Conservation (phyloP, 2,113 vertebrate genomes). For the Elephas maximus region DNA sequence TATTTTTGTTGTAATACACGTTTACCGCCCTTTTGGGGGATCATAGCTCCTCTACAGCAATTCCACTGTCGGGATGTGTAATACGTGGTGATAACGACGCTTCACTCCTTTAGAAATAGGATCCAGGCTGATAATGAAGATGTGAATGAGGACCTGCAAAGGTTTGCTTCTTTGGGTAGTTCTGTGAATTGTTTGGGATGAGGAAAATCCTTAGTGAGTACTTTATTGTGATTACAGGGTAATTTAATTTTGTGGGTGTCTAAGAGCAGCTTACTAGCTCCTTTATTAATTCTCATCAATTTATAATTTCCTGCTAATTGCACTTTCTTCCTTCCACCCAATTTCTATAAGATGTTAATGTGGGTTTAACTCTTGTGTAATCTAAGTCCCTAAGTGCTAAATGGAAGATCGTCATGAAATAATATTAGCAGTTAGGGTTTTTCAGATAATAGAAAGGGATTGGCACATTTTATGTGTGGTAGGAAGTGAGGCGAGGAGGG, state of each 20-base stretch:
- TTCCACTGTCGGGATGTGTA: background rate
- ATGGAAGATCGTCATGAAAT: constrained; percentile 23
- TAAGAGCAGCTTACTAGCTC: background rate
- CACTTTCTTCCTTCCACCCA: constrained; percentile 2
- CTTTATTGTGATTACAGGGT: constrained; percentile 46
- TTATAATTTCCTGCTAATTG: constrained; percentile 63
- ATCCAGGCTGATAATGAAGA: background rate
- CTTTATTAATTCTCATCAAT: constrained; percentile 61
- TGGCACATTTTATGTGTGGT: background rate
- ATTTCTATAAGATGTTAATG: background rate
- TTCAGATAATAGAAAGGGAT: background rate
- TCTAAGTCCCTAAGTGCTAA: background rate
- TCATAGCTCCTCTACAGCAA: background rate
- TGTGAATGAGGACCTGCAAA: background rate
- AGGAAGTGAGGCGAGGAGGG: background rate
- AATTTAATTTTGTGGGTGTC: constrained; percentile 44
- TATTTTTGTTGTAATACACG: constrained; percentile 33
- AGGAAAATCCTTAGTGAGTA: background rate
- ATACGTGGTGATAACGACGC: background rate
- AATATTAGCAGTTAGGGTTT: background rate
- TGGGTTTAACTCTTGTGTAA: background rate
- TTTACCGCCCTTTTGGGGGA: constrained; percentile 51
- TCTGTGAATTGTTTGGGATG: background rate
- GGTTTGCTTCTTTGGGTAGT: background rate
- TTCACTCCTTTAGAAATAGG: background rate